A percentile compares a stretch with the other conserved stretches of the same genome.
Conservation (phyloP, 2,797 vertebrate species). For the Malacoraja senta region DNA sequence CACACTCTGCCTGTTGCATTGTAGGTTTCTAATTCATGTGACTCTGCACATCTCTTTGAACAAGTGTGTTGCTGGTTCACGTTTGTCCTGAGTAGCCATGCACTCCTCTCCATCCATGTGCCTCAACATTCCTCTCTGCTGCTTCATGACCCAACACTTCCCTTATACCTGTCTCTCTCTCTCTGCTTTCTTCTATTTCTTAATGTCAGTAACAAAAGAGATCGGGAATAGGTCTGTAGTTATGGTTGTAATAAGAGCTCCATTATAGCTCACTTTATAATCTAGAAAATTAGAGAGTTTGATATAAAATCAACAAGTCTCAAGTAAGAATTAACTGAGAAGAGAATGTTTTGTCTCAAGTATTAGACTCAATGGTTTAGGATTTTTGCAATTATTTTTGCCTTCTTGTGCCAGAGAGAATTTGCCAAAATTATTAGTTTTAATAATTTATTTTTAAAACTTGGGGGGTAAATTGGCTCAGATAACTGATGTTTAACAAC, state of each 20-base stretch:
- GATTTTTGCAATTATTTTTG: no score
- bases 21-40: neutral
- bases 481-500: no score
- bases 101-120: neutral
- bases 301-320: neutral
- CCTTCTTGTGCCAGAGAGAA: no score
- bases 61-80: no score
- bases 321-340: neutral
- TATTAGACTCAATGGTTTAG: no score
- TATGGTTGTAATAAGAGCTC: neutral
- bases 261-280: neutral
- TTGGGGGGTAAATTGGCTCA: no score
- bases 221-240: neutral
- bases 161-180: neutral
- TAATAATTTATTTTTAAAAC: no score
- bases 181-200: neutral
- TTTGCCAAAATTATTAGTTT: no score
- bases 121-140: no score
- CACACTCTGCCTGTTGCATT: neutral
- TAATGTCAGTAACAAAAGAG: neutral
- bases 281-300: neutral
- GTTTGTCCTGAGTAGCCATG: neutral
- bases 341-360: neutral
- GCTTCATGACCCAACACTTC: no score
- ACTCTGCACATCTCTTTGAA: no score